Evolutionary conservation across 2,797 vertebrate genomes (phyloP).

Genomic region (Esox lucius): DNA sequence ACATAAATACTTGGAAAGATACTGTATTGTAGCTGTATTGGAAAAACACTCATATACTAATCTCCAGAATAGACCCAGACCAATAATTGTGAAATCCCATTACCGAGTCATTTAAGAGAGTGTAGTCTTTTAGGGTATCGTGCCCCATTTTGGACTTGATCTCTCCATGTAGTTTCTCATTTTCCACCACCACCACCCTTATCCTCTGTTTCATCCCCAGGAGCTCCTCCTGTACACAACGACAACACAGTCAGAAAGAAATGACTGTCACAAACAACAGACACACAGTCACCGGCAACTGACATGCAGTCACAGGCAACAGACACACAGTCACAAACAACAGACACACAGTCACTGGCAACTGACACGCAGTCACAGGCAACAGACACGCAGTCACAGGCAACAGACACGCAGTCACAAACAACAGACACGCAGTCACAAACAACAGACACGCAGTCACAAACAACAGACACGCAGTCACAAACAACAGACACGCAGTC

Average conservation of each 20-base stretch:
- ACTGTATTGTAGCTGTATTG: no score
- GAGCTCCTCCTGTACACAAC: constrained; percentile 82
- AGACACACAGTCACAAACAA: no score
- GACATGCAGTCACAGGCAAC: neutral
- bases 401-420: no score
- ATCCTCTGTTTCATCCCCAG: constrained; percentile 81
- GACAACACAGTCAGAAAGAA: no score
- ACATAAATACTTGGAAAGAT: no score
- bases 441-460: no score
- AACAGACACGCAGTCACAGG: no score
- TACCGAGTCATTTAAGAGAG: constrained; percentile 74
- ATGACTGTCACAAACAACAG: constrained; percentile 17
- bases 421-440: no score
- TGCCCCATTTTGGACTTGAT: constrained; percentile 76
- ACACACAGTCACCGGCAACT: neutral
- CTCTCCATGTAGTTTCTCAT: constrained; percentile 82
- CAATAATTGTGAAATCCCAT: constrained; percentile 17
- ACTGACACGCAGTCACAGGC: no score
- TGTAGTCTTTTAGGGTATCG: constrained; percentile 75
- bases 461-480: no score
- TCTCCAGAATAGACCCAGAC: neutral
- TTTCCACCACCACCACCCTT: constrained; percentile 83
- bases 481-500: no score
- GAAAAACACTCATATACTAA: neutral
- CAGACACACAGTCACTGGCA: no score